These are phyloP conservation scores for Scolopax mira DNA, from an alignment of 2,113 vertebrate species.

Conservation along the genomic window DNA sequence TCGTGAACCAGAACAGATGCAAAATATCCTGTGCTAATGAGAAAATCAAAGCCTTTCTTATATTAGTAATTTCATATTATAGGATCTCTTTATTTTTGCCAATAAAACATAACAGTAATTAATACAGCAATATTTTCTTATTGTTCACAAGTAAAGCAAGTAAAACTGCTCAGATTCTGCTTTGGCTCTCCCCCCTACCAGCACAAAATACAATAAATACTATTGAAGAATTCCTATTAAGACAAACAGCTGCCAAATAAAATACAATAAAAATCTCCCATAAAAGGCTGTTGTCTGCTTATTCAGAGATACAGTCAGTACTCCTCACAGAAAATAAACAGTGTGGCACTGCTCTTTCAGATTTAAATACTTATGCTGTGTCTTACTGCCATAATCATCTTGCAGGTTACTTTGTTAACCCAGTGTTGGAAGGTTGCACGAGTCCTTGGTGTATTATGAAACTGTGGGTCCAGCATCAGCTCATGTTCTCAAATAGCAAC, in stretches of 20 bases:
- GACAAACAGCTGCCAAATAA: conserved; percentile 48
- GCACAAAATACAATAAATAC: conserved; percentile 39
- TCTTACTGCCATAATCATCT: background rate
- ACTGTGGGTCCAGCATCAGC: background rate
- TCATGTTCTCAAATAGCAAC: background rate
- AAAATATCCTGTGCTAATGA: conserved; percentile 70
- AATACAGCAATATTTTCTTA: conserved; percentile 66
- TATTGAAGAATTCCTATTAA: conserved; percentile 46
- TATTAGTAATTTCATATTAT: conserved; percentile 66
- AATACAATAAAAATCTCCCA: conserved; percentile 48
- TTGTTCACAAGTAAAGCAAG: conserved; percentile 54
- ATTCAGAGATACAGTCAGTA: conserved; percentile 25
- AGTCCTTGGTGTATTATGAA: background rate
- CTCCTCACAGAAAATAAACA: conserved; percentile 30
- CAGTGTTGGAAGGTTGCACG: background rate
- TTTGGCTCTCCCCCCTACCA: conserved; percentile 47
- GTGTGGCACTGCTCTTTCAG: background rate
- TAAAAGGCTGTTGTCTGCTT: conserved; percentile 47
- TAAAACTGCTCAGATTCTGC: conserved; percentile 39
- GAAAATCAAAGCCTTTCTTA: conserved; percentile 68
- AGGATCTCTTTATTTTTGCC: conserved; percentile 64
- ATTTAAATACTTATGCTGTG: background rate
- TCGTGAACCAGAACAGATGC: conserved; percentile 67
- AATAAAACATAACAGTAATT: conserved; percentile 67
- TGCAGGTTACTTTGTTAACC: background rate